These are phyloP conservation scores for Dendroctonus ponderosae DNA, from an alignment of 1,140 invertebrate genomes.

Conservation along the genomic window DNA sequence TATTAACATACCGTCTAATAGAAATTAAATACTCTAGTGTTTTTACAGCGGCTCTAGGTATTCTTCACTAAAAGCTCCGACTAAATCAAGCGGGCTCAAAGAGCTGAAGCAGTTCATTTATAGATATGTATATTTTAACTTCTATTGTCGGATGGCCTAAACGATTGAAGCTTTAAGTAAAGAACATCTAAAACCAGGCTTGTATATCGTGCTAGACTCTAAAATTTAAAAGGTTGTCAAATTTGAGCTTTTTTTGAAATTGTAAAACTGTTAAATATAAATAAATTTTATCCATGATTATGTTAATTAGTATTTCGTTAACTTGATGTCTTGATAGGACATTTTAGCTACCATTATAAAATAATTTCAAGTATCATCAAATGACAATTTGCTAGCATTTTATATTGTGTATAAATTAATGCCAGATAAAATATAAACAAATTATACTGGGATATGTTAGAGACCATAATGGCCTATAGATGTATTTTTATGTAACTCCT, in stretches of 20 bases:
- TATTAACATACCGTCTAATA: constrained; percentile 18
- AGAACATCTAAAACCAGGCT: not conserved
- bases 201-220: constrained; percentile 6
- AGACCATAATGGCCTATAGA: constrained; percentile 7
- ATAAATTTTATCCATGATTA: not conserved
- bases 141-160: too few relatives aligned
- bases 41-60: too few relatives aligned
- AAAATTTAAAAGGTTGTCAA: constrained; percentile 22
- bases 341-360: constrained; percentile 21
- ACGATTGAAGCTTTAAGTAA: too few relatives aligned
- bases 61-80: too few relatives aligned
- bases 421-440: constrained; percentile 14
- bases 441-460: constrained; percentile 2
- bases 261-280: constrained; percentile 27
- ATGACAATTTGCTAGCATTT: constrained; percentile 2
- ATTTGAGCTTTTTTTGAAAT: constrained; percentile 19
- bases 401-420: constrained; percentile 4
- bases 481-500: not conserved
- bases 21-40: not conserved
- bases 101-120: too few relatives aligned
- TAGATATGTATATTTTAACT: too few relatives aligned
- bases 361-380: constrained; percentile 11
- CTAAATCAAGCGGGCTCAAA: too few relatives aligned
- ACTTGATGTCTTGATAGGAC: constrained; percentile 14
- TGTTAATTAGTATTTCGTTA: not conserved